Evolutionary conservation across 1,140 invertebrate species (phyloP), one percentile per base, ranked within the genome.

Genomic region (Drosophila willistoni): DNA sequence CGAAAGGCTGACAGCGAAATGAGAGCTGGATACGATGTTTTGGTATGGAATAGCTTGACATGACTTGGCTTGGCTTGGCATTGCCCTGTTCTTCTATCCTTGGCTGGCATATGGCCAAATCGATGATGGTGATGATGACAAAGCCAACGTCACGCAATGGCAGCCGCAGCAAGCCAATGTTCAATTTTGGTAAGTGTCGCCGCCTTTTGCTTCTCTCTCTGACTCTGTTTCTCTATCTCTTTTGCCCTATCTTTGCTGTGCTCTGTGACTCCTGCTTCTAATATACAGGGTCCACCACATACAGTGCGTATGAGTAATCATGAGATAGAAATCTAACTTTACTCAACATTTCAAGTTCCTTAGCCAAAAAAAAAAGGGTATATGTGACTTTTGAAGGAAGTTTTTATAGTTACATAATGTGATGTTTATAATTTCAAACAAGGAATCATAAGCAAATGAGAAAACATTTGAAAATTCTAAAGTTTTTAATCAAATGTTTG

Each of bases 71-170:
- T 47, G 14, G 14, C 44, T 19, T 51, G 44, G 14, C 44, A 29
- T 29, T 29, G 29, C 29, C 29, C 29, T 29, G 29, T 29, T 29
- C 29, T 7, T 29, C 29, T 29, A 29, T 29, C 29, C 44, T 47
- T 14, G 44, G 25, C 57, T 61, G 73, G 64, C 76, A 79, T 79
- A 79, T 79, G 71, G 73, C 68, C 14, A 65, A 79, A 77, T 80
- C 81, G 83, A 87, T 87, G 84, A 87, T 84, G 83, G 89, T 87
- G 84, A 87, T 84, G 83, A 87, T 87, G 84, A 87, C 83, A 80
- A 87, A 77, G 84, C 83, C 64, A 68, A 67, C 72, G 63, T 65
- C 72, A 75, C 76, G 65, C 61, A 80, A 72, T 12, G 36, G 56
- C 76, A 64, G 34, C 34, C 7, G 59, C 76, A 64, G 67, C 62